These are phyloP conservation scores for Marronus borbonicus DNA, from an alignment of 2,888 invertebrate species.

Conservation along the genomic window DNA sequence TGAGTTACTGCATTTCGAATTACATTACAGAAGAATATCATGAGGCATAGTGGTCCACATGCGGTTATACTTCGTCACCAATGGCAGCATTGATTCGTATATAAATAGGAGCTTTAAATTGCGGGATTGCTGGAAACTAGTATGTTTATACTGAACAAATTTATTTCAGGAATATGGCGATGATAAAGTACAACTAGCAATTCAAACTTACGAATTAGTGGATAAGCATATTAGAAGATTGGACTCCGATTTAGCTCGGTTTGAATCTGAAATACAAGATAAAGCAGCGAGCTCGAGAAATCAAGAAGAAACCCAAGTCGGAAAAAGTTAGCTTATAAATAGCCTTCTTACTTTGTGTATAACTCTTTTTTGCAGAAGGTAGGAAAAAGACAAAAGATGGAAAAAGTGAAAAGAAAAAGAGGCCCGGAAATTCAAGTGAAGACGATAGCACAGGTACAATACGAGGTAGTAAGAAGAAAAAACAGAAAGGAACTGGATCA, in stretches of 20 bases:
- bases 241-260: slow-evolving; percentile 96
- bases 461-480: slow-evolving; percentile 73
- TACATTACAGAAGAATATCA: too few relatives aligned
- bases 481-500: slow-evolving; percentile 72
- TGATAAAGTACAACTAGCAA: slow-evolving; percentile 97
- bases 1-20: too few relatives aligned
- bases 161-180: slow-evolving; percentile 86
- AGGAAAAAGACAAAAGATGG: slow-evolving; percentile 80
- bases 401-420: slow-evolving; percentile 76
- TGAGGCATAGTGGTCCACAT: too few relatives aligned
- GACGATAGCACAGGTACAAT: slow-evolving; percentile 70
- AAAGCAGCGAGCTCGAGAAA: slow-evolving; percentile 87
- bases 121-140: background rate
- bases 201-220: slow-evolving; percentile 98
- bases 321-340: slow-evolving; percentile 72
- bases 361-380: slow-evolving; percentile 72
- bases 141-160: background rate
- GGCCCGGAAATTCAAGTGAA: slow-evolving; percentile 71
- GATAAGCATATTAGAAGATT: slow-evolving; percentile 97
- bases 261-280: slow-evolving; percentile 97
- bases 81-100: too few relatives aligned
- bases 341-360: slow-evolving; percentile 14
- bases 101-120: too few relatives aligned
- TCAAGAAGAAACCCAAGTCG: slow-evolving; percentile 76
- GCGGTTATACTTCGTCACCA: too few relatives aligned